Evolutionary conservation across 2,888 invertebrate genomes (phyloP), one percentile per base, ranked within the genome.

Genomic region (Digitonthophagus gazella): DNA sequence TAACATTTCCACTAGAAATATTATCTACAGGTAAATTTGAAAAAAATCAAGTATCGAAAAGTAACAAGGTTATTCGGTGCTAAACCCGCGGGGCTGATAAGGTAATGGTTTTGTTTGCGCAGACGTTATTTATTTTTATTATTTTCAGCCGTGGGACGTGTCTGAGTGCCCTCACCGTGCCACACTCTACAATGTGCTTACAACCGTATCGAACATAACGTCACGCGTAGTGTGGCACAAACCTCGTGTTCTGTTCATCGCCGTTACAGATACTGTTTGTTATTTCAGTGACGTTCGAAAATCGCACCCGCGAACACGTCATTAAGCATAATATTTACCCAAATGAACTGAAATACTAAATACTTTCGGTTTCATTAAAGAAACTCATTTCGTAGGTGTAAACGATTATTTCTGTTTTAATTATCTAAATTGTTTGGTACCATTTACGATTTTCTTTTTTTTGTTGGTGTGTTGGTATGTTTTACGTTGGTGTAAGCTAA

Each of bases 61-160:
- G 3, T 44, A 44, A 11, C 3, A 44, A 44, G 28, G 28, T 44
- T 44, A 11, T 44, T 44, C 28, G 28, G 11, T 44, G 28, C 11
- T 44, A 44, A 44, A 44, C 28, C 28, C 11, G 28, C 8, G 6
- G 61, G n/a, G 16, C 61, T 61, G 61, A 61, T 61, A 61, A 61
- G 61, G 61, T 61, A 61, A 61, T 61, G 61, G 61, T 18, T 61
- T 61, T 20, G 61, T 61, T 61, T 61, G 61, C 61, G 20, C 61
- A 18, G 20, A 61, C 61, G 61, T 61, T 19, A 61, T 61, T 61
- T 61, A 61, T 16, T 61, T 18, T 61, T 61, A 61, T 61, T 61
- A 61, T n/a, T 61, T 61, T 61, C 16, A 44, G 61, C 61, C 19
- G 61, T 18, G 18, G 19, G 20, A 19, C 61, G 16, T 18, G 61